Conservation (phyloP, 2,797 vertebrate species). For the Sebastes matsubarae region DNA sequence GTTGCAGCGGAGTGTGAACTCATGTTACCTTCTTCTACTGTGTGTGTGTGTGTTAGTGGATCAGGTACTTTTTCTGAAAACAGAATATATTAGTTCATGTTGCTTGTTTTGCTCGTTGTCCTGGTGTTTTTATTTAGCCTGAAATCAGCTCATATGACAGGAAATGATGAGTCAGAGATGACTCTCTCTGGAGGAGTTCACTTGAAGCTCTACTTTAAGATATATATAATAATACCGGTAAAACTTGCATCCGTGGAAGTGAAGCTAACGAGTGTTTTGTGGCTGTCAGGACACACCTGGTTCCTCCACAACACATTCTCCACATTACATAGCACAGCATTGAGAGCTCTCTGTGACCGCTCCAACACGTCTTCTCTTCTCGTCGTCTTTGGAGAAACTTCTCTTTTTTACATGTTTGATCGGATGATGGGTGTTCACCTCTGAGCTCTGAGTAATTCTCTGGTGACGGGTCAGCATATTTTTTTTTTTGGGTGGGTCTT, state of each 20-base stretch:
- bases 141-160: constrained; percentile 1
- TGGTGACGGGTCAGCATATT: not conserved
- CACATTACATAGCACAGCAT: too few relatives aligned
- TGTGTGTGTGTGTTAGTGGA: not conserved
- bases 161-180: not conserved
- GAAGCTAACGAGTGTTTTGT: too few relatives aligned
- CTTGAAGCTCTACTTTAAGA: too few relatives aligned
- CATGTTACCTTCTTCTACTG: not conserved
- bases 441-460: not conserved
- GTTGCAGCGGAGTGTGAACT: too few relatives aligned
- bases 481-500: not conserved
- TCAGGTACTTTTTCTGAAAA: not conserved
- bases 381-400: too few relatives aligned
- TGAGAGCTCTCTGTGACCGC: too few relatives aligned
- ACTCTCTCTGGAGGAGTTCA: too few relatives aligned
- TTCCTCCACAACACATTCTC: not conserved
- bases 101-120: not conserved
- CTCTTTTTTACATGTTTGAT: too few relatives aligned
- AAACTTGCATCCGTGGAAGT: not conserved
- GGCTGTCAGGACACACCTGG: too few relatives aligned
- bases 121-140: not conserved
- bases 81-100: not conserved
- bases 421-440: not conserved
- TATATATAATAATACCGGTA: too few relatives aligned
- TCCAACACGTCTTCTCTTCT: too few relatives aligned